Evolutionary conservation across 2,797 vertebrate species (phyloP).

Genomic region (Phrynocephalus guinanensis): DNA sequence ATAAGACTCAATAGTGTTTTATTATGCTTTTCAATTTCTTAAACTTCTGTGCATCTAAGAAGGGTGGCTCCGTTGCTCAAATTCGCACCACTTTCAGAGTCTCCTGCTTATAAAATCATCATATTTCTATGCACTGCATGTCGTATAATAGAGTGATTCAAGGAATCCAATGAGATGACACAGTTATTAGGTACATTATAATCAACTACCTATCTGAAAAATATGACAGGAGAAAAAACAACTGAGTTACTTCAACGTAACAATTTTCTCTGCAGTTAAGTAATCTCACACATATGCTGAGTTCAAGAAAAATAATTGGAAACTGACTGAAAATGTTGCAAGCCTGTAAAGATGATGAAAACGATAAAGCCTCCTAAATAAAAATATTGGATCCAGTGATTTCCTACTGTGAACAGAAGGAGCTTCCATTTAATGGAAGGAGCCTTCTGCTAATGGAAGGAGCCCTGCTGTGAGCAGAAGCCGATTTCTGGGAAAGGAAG

Average conservation of each 20-base stretch:
- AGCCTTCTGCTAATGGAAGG: background rate
- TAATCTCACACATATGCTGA: background rate
- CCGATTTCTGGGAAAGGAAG: background rate
- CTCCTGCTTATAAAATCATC: background rate
- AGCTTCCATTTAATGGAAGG: slow-evolving; percentile 1
- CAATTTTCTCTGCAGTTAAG: background rate
- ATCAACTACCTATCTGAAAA: background rate
- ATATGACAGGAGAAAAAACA: too few species aligned
- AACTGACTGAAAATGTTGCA: background rate
- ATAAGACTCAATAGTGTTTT: too few species aligned
- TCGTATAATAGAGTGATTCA: background rate
- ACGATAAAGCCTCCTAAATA: background rate
- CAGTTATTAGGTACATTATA: background rate
- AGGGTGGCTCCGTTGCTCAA: background rate
- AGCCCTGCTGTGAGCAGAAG: background rate
- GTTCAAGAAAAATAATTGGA: background rate
- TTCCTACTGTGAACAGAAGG: background rate
- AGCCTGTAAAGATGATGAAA: background rate
- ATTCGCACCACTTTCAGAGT: background rate
- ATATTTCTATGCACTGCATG: background rate
- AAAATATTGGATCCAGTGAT: background rate
- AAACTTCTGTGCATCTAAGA: too few species aligned
- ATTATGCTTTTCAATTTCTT: too few species aligned
- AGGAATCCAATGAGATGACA: background rate
- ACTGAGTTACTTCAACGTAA: background rate